phyloP scores from a whole-genome alignment of 37 sponge, comb jelly and placozoan genomes.

The Halichondria panicea region DNA sequence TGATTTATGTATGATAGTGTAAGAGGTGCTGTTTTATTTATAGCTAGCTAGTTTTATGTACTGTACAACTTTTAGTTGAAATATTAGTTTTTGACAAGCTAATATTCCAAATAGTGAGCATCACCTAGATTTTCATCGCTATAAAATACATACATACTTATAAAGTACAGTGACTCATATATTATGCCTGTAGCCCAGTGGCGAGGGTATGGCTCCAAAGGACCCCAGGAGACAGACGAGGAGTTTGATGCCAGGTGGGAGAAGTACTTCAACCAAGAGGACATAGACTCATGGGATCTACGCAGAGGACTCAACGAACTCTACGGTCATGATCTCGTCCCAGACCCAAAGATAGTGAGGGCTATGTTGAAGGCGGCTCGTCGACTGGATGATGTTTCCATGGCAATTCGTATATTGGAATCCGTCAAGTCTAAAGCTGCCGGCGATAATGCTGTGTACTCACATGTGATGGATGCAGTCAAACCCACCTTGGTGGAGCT shows the following conservation, averaged over 20 bases:
- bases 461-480: slow-evolving; percentile 67
- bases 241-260: slow-evolving; percentile 86
- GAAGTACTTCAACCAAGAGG: slow-evolving; percentile 69
- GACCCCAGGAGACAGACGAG: slow-evolving; percentile 57
- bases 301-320: slow-evolving; percentile 82
- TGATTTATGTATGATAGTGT: too few species aligned
- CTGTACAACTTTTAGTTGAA: too few species aligned
- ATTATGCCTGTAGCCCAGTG: too few species aligned
- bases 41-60: too few species aligned
- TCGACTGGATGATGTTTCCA: slow-evolving; percentile 80
- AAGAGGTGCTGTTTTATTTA: too few species aligned
- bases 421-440: slow-evolving; percentile 85
- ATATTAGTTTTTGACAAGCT: too few species aligned
- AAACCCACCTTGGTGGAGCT: slow-evolving; percentile 86
- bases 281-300: slow-evolving; percentile 76
- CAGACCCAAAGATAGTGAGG: slow-evolving; percentile 85
- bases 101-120: too few species aligned
- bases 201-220: slow-evolving; percentile 20
- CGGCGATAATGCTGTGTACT: slow-evolving; percentile 73
- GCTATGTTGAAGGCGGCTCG: slow-evolving; percentile 85
- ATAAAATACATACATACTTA: too few species aligned
- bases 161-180: not conserved
- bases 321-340: slow-evolving; percentile 91
- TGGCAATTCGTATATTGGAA: slow-evolving; percentile 88
- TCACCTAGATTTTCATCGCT: too few species aligned